These are phyloP conservation scores for Allacma fusca DNA, from an alignment of 2,888 invertebrate species.

Conservation along the genomic window DNA sequence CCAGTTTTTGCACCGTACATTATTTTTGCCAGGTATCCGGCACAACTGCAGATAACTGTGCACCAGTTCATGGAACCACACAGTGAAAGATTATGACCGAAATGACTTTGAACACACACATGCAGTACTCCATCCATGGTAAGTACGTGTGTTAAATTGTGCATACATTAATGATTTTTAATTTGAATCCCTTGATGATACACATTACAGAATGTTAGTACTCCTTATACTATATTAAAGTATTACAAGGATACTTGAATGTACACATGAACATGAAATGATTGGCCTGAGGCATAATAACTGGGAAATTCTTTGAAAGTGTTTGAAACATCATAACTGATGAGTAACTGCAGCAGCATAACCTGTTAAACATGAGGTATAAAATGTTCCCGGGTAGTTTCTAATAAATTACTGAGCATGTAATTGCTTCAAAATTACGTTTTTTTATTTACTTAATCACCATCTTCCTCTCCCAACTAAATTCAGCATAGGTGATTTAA, in stretches of 20 bases:
- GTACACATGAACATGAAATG: too few species aligned
- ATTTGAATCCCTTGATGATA: too few species aligned
- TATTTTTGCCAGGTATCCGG: background rate
- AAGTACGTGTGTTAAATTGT: too few species aligned
- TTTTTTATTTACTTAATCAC: too few species aligned
- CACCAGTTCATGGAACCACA: background rate
- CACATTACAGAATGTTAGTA: too few species aligned
- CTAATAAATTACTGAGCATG: background rate
- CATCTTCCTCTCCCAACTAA: too few species aligned
- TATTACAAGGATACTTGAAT: too few species aligned
- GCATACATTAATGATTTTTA: too few species aligned
- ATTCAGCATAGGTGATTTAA: too few species aligned
- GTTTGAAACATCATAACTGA: background rate
- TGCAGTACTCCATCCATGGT: background rate
- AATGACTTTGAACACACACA: background rate
- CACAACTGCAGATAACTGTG: background rate
- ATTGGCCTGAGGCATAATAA: background rate
- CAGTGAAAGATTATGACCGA: background rate
- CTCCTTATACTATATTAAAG: too few species aligned
- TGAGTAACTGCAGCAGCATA: background rate
- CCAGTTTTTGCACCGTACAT: background rate
- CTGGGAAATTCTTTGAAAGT: background rate
- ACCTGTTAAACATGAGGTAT: background rate
- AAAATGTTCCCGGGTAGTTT: constrained; percentile 2
- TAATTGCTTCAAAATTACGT: too few species aligned